These are phyloP conservation scores for Vireo griseus DNA, from an alignment of 2,797 vertebrate genomes.

Conservation along the genomic window DNA sequence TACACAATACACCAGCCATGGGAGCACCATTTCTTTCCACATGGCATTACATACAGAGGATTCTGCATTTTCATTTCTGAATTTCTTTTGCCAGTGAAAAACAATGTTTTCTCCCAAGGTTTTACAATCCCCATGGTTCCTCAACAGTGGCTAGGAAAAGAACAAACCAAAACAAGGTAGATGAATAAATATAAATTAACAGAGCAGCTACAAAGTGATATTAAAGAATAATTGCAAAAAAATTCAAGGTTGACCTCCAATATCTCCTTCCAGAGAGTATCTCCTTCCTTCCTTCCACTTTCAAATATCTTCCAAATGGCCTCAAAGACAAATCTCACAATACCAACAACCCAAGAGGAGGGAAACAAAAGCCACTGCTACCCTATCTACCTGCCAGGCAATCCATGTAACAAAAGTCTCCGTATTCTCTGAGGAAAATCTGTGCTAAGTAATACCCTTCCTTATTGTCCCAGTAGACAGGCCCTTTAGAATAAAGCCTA, in stretches of 20 bases:
- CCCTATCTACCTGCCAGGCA: background rate
- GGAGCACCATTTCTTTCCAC: background rate
- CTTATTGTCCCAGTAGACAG: background rate
- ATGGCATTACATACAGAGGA: background rate
- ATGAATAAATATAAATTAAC: background rate
- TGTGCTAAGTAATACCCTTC: background rate
- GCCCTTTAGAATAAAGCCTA: background rate
- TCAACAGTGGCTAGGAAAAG: background rate
- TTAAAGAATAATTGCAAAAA: background rate
- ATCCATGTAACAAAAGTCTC: background rate
- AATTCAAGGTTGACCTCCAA: background rate
- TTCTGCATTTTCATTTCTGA: background rate
- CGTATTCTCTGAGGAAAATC: background rate
- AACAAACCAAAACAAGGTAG: fast-evolving
- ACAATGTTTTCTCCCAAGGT: background rate
- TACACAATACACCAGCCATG: background rate
- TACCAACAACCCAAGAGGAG: fast-evolving
- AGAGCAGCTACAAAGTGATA: background rate
- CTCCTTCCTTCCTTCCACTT: too few species aligned
- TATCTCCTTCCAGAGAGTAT: background rate
- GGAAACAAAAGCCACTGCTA: fast-evolving
- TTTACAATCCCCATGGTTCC: background rate
- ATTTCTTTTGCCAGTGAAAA: background rate
- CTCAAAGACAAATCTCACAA: background rate
- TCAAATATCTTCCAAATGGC: background rate